Base-by-base conservation (phyloP, 2,797 vertebrate genomes). In the Girardinus metallicus region DNA sequence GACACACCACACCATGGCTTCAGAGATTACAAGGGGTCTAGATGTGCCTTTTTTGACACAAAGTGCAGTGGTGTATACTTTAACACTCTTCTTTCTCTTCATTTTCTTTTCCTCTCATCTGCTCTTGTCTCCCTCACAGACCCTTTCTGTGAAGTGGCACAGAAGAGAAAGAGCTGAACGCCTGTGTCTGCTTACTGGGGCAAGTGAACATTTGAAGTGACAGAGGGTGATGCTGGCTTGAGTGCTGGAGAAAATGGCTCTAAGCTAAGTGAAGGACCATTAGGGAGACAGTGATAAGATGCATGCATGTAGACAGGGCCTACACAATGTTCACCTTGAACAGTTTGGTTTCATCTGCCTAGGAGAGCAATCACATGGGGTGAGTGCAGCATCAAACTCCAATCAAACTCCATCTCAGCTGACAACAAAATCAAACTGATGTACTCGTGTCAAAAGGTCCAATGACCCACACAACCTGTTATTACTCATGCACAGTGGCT, bases 121-220 rank as follows among this genome's bases (percentile, higher is more conserved):
- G 62, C 87, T 91, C 76, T 73, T 85, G 82, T 87, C 86, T 92
- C 85, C 74, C 83, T 91, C 75, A 85, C 86, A 41, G 83, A 79
- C 78, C 82, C 84, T 83, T 88, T 89, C 86, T 91, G 87, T 92
- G 87, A 92, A 88, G 91, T 85, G 86, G 85, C 79, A 82, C 75
- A 64, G 80, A 82, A 81, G 77, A 88, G 81, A 92, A 86, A 86
- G 81, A 91, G 83, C 85, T 62, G 31, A 90, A 88, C 31, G 80
- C 85, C 91, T 78, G 86, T 76, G 84, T 89, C 85, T 92, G 93
- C 90, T 94, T 92, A 94, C 88, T 93, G 91, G 89, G 86, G 92
- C 92, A 93, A 91, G 92, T 91, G 92, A 93, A 94, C 92, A 95
- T 95, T 88, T 91, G 90, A 95, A 93, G 94, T 95, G 94, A 95